These are phyloP conservation scores for Atherinosoma microstoma DNA, from an alignment of 2,797 vertebrate genomes.

Conservation along the genomic window DNA sequence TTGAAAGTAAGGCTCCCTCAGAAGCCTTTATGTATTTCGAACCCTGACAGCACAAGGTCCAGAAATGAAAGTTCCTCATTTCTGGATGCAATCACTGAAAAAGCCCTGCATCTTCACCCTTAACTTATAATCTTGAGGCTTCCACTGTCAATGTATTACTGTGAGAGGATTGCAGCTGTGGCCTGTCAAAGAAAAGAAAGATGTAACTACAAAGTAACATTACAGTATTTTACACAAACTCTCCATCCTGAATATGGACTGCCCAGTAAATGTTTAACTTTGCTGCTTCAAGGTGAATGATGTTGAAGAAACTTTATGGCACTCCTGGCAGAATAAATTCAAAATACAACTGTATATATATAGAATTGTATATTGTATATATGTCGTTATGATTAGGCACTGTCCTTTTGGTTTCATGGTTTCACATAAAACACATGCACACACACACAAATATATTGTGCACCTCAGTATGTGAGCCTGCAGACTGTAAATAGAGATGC, in stretches of 20 bases:
- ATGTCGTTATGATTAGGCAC: not conserved
- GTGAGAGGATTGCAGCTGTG: too few species aligned
- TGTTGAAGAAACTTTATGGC: constrained; percentile 8
- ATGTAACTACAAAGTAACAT: not conserved
- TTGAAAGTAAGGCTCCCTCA: too few species aligned
- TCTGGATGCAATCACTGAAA: too few species aligned
- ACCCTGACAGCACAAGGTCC: not conserved
- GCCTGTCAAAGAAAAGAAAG: not conserved
- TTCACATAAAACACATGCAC: not conserved
- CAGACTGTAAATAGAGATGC: not conserved
- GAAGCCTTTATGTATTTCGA: too few species aligned
- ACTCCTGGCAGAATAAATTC: constrained; percentile 8
- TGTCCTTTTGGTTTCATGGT: not conserved
- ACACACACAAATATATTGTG: not conserved
- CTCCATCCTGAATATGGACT: not conserved
- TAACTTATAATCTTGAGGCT: too few species aligned
- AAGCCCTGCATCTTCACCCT: too few species aligned
- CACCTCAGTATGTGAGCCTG: constrained; percentile 4
- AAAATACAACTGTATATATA: not conserved
- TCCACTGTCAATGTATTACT: too few species aligned
- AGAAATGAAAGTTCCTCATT: not conserved
- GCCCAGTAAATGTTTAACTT: not conserved
- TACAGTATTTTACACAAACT: not conserved
- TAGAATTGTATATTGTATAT: constrained; percentile 8
- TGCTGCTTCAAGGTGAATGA: constrained; percentile 28